A percentile compares a stretch with the other conserved stretches of the same genome.
Conservation (phyloP, 2,888 invertebrate species). For the Noctua comes region DNA sequence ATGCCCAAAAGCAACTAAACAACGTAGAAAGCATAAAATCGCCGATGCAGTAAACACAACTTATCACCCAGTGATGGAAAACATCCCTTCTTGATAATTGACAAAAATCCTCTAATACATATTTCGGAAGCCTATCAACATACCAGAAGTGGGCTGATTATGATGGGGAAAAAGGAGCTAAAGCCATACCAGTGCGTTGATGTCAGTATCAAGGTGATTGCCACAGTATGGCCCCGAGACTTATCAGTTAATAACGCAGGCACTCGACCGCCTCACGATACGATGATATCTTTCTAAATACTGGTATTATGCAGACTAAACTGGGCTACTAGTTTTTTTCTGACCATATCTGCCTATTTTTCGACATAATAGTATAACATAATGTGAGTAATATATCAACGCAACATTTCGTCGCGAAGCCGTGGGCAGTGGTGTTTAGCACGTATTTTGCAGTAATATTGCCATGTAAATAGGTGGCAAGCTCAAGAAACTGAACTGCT, state of each 20-base stretch:
- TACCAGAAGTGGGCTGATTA: neutral
- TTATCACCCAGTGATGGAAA: neutral
- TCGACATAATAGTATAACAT: neutral
- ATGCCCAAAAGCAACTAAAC: neutral
- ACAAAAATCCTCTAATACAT: neutral
- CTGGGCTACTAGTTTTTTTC: conserved; percentile 18
- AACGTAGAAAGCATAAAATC: neutral
- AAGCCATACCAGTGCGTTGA: conserved; percentile 7
- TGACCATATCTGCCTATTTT: neutral
- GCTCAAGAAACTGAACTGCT: neutral
- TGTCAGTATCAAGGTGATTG: conserved; percentile 44
- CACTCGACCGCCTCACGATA: conserved; percentile 50
- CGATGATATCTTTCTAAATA: conserved; percentile 35
- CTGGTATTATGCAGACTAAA: conserved; percentile 40
- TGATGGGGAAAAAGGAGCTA: neutral
- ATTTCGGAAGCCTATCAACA: neutral
- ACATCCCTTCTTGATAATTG: neutral
- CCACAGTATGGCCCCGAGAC: conserved; percentile 13
- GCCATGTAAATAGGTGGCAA: neutral
- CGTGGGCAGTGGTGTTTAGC: too few relatives aligned
- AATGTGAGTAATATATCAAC: neutral
- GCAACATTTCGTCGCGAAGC: neutral
- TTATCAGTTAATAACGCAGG: conserved; percentile 60
- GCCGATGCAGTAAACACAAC: neutral
- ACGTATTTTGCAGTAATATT: neutral